A percentile compares a stretch with the other conserved stretches of the same genome.
These are phyloP conservation scores for Pseudochirops cupreus DNA, from an alignment of 2,797 vertebrate species.

Conservation along the genomic window DNA sequence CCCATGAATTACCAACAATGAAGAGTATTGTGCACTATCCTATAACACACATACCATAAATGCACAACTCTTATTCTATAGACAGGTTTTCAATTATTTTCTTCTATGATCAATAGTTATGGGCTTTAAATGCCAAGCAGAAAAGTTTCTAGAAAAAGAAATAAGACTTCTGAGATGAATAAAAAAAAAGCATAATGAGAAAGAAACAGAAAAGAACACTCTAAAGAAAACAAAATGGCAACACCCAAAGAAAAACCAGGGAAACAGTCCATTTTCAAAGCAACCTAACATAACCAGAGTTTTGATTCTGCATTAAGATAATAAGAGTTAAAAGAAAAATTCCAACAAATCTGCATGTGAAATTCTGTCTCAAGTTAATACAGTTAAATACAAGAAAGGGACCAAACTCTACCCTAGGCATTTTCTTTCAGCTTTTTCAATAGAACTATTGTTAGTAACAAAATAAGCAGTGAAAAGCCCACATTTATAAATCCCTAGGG, in stretches of 20 bases:
- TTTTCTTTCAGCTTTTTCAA: neutral
- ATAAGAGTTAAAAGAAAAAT: neutral
- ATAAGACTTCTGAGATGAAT: neutral
- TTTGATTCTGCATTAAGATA: neutral
- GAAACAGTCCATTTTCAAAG: neutral
- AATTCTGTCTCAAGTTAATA: neutral
- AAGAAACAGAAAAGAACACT: neutral
- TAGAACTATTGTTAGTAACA: fast-evolving
- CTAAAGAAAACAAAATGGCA: neutral
- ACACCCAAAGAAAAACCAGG: neutral
- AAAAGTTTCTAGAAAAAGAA: neutral
- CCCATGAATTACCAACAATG: neutral
- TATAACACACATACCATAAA: neutral
- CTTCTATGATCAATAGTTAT: neutral
- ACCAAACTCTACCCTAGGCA: neutral
- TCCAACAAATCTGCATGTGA: neutral
- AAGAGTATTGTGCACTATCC: neutral
- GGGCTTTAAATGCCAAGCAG: neutral
- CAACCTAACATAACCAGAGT: neutral
- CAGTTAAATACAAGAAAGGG: neutral
- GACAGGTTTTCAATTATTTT: neutral
- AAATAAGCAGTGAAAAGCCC: neutral
- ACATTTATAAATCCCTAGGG: neutral
- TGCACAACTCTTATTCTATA: neutral
- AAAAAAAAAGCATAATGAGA: neutral